Evolutionary conservation across 2,888 invertebrate genomes (phyloP).

Genomic region (Horisme vitalbata): DNA sequence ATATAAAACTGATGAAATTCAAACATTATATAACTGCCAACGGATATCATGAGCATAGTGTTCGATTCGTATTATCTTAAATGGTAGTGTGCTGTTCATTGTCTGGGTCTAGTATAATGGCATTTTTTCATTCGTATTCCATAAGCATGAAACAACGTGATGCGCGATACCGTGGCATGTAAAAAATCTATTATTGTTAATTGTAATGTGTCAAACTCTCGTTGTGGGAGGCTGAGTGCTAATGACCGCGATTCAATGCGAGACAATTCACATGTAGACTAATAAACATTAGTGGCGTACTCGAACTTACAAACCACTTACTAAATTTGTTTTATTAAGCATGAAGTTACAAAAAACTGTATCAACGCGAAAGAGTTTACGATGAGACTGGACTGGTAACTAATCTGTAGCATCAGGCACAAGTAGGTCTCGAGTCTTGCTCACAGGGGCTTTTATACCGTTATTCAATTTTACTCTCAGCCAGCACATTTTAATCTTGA

Average conservation of each 20-base stretch:
- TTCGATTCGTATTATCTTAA: constrained; percentile 2
- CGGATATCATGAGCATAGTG: neutral
- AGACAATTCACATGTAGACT: constrained; percentile 34
- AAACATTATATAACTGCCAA: neutral
- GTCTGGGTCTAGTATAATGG: constrained; percentile 19
- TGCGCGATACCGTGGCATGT: constrained; percentile 27
- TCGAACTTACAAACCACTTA: constrained; percentile 9
- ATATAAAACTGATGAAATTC: too few relatives aligned
- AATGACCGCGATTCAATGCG: constrained; percentile 55
- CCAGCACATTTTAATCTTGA: too few relatives aligned
- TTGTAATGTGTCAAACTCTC: constrained; percentile 41
- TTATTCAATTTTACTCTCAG: too few relatives aligned
- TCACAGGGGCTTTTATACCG: too few relatives aligned
- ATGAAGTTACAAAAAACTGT: constrained; percentile 19
- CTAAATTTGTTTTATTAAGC: constrained; percentile 17
- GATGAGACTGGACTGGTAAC: too few relatives aligned
- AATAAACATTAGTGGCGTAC: constrained; percentile 33
- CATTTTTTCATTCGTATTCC: constrained; percentile 26
- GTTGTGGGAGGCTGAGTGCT: constrained; percentile 56
- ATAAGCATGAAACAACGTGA: constrained; percentile 26
- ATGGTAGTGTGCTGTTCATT: constrained; percentile 23
- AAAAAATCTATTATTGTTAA: constrained; percentile 30
- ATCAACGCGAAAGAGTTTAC: too few relatives aligned
- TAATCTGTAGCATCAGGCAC: too few relatives aligned
- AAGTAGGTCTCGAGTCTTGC: too few relatives aligned